These are phyloP conservation scores for Xestia xanthographa DNA, from an alignment of 2,888 invertebrate genomes.

Conservation along the genomic window DNA sequence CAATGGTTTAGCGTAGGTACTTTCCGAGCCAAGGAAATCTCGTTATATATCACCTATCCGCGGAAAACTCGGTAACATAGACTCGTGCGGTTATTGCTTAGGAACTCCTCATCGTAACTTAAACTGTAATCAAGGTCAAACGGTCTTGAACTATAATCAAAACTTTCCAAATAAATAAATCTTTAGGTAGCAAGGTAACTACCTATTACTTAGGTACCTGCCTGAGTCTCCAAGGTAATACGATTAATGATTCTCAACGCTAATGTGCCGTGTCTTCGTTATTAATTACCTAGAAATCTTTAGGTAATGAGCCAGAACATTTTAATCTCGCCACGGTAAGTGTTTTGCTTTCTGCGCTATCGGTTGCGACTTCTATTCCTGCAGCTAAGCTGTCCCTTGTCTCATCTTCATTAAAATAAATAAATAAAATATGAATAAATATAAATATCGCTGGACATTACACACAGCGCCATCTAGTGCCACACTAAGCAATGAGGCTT, in stretches of 20 bases:
- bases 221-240: slow-evolving; percentile 12
- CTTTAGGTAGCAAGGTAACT: neutral
- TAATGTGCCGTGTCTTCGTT: slow-evolving; percentile 41
- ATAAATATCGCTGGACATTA: too few relatives aligned
- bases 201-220: neutral
- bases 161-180: neutral
- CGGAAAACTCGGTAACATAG: neutral
- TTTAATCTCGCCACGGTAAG: slow-evolving; percentile 39
- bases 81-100: neutral
- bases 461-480: too few relatives aligned
- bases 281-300: slow-evolving; percentile 58
- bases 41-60: neutral
- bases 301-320: slow-evolving; percentile 53
- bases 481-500: too few relatives aligned
- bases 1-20: too few relatives aligned
- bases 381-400: neutral
- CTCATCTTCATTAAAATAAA: neutral
- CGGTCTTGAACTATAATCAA: neutral
- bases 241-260: slow-evolving; percentile 37
- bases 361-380: slow-evolving; percentile 3
- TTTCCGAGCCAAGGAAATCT: neutral
- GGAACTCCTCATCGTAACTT: neutral
- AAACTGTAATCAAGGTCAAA: neutral
- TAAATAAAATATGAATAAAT: too few relatives aligned
- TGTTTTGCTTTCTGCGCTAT: slow-evolving; percentile 6